These are phyloP conservation scores for Lithophane socia DNA, from an alignment of 2,888 invertebrate species.

Conservation along the genomic window DNA sequence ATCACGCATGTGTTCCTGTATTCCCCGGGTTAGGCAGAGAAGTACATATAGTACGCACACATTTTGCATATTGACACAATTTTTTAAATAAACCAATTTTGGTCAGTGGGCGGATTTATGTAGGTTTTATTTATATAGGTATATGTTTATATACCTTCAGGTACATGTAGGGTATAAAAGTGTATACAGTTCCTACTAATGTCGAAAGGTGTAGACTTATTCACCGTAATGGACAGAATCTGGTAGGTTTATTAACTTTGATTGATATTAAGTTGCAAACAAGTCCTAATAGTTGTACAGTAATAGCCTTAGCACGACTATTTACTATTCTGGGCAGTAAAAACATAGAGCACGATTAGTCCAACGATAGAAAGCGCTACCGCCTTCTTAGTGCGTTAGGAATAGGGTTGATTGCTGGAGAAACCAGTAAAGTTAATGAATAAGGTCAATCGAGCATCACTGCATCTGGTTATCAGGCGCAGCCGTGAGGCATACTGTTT, in stretches of 20 bases:
- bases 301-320: constrained; percentile 50
- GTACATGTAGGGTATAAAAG: background rate
- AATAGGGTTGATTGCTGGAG: background rate
- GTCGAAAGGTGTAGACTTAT: constrained; percentile 28
- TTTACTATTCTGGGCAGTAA: constrained; percentile 7
- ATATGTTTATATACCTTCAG: background rate
- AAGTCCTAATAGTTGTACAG: constrained; percentile 37
- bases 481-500: too few relatives aligned
- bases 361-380: background rate
- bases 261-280: constrained; percentile 46
- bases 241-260: constrained; percentile 40
- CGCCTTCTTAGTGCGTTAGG: background rate
- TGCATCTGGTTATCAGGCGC: too few relatives aligned
- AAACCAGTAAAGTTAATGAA: background rate
- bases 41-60: too few relatives aligned
- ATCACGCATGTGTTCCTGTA: too few relatives aligned
- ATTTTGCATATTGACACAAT: too few relatives aligned
- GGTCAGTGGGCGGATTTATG: too few relatives aligned
- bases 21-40: too few relatives aligned
- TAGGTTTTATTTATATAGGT: too few relatives aligned
- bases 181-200: constrained; percentile 18
- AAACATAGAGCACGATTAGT: constrained; percentile 13
- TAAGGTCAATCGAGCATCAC: background rate
- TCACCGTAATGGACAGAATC: constrained; percentile 34
- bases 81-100: too few relatives aligned